These are phyloP conservation scores for Caenorhabditis parvicauda DNA, from an alignment of 2,888 invertebrate species.

Conservation along the genomic window DNA sequence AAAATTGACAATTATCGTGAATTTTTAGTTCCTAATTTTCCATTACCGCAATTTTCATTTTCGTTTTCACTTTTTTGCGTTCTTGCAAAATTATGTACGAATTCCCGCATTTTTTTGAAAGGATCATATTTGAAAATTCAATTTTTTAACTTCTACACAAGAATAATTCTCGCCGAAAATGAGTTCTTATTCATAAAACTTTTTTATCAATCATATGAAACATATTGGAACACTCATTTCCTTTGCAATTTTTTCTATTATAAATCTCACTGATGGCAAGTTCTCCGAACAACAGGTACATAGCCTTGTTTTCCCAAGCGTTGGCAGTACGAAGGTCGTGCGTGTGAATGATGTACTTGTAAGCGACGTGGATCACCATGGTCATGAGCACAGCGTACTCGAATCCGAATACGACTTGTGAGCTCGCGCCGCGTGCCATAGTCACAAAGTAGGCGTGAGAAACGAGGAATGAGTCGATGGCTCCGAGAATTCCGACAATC, in stretches of 20 bases:
- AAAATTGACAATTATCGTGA: no score
- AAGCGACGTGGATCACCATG: constrained; percentile 74
- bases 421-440: constrained; percentile 86
- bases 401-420: constrained; percentile 97
- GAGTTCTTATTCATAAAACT: no score
- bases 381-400: constrained; percentile 96
- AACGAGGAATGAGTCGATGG: constrained; percentile 83
- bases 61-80: no score
- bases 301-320: constrained; percentile 99
- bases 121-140: background rate
- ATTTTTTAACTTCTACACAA: background rate
- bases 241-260: no score
- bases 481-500: constrained; percentile 77
- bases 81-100: no score
- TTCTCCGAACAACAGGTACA: constrained; percentile 92
- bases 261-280: constrained; percentile 78
- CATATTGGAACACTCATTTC: no score
- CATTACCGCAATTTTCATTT: no score
- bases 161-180: no score
- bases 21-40: no score
- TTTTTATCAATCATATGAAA: no score
- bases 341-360: constrained; percentile 84
- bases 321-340: constrained; percentile 80
- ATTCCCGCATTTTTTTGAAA: no score
- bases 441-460: constrained; percentile 91